phyloP scores from a whole-genome alignment of 2,797 vertebrate species.

The Rhadinocentrus ornatus region DNA sequence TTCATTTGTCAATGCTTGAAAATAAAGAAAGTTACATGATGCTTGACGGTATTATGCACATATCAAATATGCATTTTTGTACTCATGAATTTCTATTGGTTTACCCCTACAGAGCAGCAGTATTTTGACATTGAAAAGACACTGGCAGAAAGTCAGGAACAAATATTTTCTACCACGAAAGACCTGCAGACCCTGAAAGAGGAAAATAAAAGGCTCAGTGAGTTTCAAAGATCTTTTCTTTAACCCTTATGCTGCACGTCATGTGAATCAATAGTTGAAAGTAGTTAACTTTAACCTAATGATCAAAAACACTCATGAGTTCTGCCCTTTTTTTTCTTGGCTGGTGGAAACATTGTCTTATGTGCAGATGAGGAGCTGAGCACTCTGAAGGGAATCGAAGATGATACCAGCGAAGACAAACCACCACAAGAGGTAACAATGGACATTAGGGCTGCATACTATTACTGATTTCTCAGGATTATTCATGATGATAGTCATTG shows the following conservation, averaged over 20 bases:
- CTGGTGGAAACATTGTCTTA: background rate
- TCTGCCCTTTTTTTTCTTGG: background rate
- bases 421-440: slow-evolving; percentile 63
- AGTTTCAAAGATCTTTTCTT: slow-evolving; percentile 64
- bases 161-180: slow-evolving; percentile 87
- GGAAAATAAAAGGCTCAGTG: slow-evolving; percentile 89
- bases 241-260: background rate
- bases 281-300: background rate
- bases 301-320: background rate
- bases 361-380: slow-evolving; percentile 73
- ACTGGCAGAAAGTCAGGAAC: slow-evolving; percentile 90
- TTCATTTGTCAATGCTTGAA: background rate
- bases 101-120: slow-evolving; percentile 88
- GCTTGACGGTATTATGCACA: background rate
- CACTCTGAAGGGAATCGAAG: slow-evolving; percentile 75
- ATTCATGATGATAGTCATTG: background rate
- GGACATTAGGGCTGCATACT: background rate
- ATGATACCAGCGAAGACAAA: slow-evolving; percentile 67
- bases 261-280: background rate
- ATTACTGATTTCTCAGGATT: background rate
- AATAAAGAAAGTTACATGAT: background rate
- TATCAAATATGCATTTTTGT: background rate
- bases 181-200: slow-evolving; percentile 87
- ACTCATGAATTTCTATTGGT: background rate
- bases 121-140: slow-evolving; percentile 95